phyloP scores from a whole-genome alignment of 2,113 vertebrate species.

The Aleadryas rufinucha region DNA sequence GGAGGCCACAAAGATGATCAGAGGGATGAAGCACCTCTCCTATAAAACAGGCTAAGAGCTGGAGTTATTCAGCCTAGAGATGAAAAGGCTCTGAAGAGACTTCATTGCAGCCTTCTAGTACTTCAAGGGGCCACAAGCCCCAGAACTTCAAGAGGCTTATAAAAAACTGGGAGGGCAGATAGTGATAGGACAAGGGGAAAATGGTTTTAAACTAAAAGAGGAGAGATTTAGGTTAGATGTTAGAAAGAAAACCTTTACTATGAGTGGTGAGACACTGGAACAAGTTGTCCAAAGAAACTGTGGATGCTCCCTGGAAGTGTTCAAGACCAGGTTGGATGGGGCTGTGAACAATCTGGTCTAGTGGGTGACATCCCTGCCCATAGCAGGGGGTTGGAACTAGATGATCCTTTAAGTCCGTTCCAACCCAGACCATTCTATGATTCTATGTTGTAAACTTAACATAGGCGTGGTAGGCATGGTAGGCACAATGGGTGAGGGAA shows the following conservation, averaged over 20 bases:
- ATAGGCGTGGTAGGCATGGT: not conserved
- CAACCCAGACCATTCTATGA: not conserved
- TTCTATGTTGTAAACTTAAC: not conserved
- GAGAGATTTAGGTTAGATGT: not conserved
- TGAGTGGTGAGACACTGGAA: not conserved
- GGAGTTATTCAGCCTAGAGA: not conserved
- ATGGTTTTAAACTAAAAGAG: not conserved
- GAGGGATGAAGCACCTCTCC: not conserved
- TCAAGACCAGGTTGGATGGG: not conserved
- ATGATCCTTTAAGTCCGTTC: not conserved
- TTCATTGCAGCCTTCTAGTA: not conserved
- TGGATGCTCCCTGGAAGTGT: not conserved
- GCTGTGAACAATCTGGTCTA: not conserved
- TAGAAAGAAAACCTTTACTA: not conserved
- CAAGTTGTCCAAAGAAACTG: not conserved
- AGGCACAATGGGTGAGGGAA: not conserved
- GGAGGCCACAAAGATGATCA: not conserved
- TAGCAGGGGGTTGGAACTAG: not conserved
- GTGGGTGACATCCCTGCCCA: not conserved
- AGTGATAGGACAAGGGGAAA: not conserved
- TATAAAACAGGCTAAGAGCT: not conserved
- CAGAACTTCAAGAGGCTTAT: not conserved
- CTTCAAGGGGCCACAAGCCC: not conserved
- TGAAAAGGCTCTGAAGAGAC: not conserved
- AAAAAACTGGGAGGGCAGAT: not conserved